Evolutionary conservation across 2,113 vertebrate genomes (phyloP).

Genomic region (Phalacrocorax aristotelis): DNA sequence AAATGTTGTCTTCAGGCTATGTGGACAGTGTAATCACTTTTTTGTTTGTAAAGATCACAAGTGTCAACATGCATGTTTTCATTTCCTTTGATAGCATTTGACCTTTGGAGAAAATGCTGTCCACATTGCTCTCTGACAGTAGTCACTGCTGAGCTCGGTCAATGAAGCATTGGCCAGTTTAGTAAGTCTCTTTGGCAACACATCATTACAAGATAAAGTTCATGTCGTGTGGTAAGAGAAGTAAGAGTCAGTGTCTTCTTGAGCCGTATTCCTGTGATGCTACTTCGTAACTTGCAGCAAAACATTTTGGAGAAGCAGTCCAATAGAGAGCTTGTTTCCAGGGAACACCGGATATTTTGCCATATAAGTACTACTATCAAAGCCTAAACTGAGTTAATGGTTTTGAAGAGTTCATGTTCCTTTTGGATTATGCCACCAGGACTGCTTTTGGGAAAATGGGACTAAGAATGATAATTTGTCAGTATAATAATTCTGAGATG

Average conservation of each 20-base stretch:
- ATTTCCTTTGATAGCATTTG: neutral
- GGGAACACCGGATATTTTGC: neutral
- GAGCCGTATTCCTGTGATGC: neutral
- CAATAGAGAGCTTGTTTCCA: neutral
- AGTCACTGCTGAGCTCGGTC: neutral
- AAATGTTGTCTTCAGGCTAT: neutral
- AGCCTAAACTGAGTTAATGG: neutral
- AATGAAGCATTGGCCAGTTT: neutral
- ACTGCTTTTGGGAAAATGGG: neutral
- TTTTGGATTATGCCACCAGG: neutral
- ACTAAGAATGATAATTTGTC: neutral
- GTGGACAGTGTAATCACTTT: neutral
- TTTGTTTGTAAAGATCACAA: neutral
- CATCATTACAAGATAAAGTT: neutral
- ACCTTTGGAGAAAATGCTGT: neutral
- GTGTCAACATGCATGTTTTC: neutral
- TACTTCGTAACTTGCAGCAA: neutral
- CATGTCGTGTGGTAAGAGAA: neutral
- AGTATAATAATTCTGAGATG: neutral
- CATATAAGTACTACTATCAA: accelerated
- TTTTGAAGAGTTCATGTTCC: neutral
- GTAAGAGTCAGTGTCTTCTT: neutral
- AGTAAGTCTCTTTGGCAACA: neutral
- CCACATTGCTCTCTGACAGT: neutral
- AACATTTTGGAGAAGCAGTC: neutral